phyloP scores from a whole-genome alignment of 35 echinoderm and acorn worm genomes.

The Stichopus chloronotus region DNA sequence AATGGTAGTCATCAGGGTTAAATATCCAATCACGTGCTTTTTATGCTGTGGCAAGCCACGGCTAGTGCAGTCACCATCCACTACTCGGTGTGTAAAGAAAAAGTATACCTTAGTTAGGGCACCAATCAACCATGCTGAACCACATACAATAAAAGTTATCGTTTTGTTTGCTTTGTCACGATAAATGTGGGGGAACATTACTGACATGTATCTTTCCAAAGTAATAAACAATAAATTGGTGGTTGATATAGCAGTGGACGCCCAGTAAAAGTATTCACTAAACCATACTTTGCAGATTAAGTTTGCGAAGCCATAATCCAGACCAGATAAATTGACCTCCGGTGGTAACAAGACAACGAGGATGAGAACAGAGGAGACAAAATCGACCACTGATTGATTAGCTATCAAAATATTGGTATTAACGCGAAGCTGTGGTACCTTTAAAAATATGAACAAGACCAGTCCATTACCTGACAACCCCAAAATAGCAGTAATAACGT shows the following conservation, averaged over 20 bases:
- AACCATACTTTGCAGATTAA: constrained; percentile 47
- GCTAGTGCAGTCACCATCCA: neutral
- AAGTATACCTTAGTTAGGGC: neutral
- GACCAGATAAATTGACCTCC: neutral
- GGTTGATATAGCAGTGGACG: neutral
- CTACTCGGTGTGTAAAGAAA: neutral
- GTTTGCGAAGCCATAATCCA: neutral
- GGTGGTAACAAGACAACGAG: neutral
- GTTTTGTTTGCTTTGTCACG: neutral
- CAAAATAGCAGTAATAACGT: neutral
- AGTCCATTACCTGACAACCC: constrained; percentile 46
- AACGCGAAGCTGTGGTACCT: constrained; percentile 13
- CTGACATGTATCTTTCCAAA: constrained; percentile 42
- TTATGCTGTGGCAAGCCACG: neutral
- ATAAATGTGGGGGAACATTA: constrained; percentile 24
- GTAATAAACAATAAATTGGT: constrained; percentile 43
- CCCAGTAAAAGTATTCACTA: constrained; percentile 20
- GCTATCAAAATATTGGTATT: constrained; percentile 17
- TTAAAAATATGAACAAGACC: constrained; percentile 34
- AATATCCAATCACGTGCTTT: constrained; percentile 36
- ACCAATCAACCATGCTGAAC: constrained; percentile 4
- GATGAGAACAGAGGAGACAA: constrained; percentile 20
- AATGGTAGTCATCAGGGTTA: neutral
- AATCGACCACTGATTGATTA: constrained; percentile 53
- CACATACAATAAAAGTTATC: neutral